Conservation (phyloP, 2,797 vertebrate genomes). For the Molossus alvarezi region DNA sequence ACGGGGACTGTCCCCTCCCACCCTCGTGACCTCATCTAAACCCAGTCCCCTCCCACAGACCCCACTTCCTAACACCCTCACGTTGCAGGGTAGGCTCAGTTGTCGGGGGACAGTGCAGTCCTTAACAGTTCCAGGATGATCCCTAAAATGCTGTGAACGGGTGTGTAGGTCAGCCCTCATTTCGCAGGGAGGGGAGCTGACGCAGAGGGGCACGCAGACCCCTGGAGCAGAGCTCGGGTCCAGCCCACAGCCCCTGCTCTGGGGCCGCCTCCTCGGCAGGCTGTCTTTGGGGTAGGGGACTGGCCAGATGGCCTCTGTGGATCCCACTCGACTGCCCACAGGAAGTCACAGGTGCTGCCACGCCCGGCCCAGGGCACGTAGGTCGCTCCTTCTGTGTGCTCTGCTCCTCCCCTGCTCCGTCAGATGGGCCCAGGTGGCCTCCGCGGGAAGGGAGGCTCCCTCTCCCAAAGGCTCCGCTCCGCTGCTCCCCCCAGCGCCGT, state of each 20-base stretch:
- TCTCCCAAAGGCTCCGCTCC: neutral
- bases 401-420: too few species aligned
- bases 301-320: neutral
- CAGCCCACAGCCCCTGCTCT: neutral
- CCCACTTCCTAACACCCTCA: too few species aligned
- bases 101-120: neutral
- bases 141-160: neutral
- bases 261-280: neutral
- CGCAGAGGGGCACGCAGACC: neutral
- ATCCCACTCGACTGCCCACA: neutral
- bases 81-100: neutral
- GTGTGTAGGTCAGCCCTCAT: neutral
- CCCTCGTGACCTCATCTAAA: neutral
- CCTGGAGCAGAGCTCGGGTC: neutral
- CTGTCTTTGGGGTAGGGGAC: neutral
- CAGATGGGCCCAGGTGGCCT: neutral
- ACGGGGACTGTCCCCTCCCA: neutral
- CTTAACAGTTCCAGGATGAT: neutral
- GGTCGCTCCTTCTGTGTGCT: too few species aligned
- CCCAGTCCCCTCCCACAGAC: neutral
- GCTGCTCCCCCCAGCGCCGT: neutral
- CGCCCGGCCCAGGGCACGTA: too few species aligned
- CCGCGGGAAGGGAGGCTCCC: accelerated
- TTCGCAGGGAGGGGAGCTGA: neutral
- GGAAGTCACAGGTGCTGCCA: neutral